Conservation (phyloP, 2,113 vertebrate genomes). For the Odocoileus hemionus region DNA sequence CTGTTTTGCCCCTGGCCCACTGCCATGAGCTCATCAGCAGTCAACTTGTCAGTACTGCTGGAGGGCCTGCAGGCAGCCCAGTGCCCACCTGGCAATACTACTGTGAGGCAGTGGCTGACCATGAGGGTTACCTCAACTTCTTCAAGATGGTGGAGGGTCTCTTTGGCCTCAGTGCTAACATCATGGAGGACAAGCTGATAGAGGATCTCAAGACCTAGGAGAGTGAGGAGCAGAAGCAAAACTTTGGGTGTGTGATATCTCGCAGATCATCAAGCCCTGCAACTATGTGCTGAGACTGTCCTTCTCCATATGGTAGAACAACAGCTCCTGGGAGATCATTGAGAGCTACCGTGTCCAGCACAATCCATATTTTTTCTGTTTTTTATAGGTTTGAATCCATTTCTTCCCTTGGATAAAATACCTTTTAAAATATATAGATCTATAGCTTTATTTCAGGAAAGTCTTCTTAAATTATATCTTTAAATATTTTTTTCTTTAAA, state of each 20-base stretch:
- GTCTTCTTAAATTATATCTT: not conserved
- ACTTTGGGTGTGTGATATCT: slow-evolving; percentile 91
- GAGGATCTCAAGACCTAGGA: slow-evolving; percentile 91
- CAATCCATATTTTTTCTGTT: slow-evolving; percentile 78
- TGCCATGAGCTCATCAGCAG: slow-evolving; percentile 27
- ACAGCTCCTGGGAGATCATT: slow-evolving; percentile 96
- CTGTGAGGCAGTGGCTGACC: slow-evolving; percentile 83
- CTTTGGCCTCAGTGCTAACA: slow-evolving; percentile 93
- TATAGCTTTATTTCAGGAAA: not conserved
- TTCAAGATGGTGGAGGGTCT: slow-evolving; percentile 98
- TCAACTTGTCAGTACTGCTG: slow-evolving; percentile 34
- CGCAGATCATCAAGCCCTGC: slow-evolving; percentile 96
- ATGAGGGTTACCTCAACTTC: slow-evolving; percentile 93
- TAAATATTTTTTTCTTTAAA: not conserved
- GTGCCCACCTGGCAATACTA: slow-evolving; percentile 83
- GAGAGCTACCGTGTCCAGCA: slow-evolving; percentile 95
- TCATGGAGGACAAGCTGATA: slow-evolving; percentile 96
- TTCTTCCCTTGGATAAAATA: not conserved
- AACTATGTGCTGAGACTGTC: slow-evolving; percentile 95
- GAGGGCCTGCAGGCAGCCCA: slow-evolving; percentile 78
- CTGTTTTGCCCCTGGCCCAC: slow-evolving; percentile 81
- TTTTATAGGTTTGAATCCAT: not conserved
- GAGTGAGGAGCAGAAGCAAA: slow-evolving; percentile 90
- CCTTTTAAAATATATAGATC: not conserved
- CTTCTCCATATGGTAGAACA: slow-evolving; percentile 94